These are phyloP conservation scores for Limulus polyphemus DNA, from an alignment of 2,888 invertebrate genomes.

Conservation along the genomic window DNA sequence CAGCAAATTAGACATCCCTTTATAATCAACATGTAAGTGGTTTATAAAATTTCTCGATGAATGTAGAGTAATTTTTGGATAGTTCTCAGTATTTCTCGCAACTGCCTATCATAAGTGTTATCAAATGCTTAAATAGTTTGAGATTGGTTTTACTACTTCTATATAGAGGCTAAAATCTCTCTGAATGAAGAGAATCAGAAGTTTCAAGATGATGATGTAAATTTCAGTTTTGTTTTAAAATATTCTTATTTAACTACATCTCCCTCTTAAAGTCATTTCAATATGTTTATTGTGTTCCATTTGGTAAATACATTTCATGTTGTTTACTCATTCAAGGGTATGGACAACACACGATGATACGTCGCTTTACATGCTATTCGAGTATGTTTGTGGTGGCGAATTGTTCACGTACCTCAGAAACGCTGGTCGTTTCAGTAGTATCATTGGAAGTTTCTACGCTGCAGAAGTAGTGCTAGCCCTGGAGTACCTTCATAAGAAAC, in stretches of 20 bases:
- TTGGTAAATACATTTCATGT: conserved; percentile 17
- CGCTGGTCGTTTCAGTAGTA: conserved; percentile 64
- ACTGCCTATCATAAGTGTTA: no score
- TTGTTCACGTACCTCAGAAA: conserved; percentile 89
- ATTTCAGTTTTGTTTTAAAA: background rate
- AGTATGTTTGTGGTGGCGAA: conserved; percentile 93
- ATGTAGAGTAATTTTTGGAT: no score
- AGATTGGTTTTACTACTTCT: background rate
- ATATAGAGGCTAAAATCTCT: background rate
- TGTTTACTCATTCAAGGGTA: conserved; percentile 47
- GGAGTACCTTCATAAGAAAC: conserved; percentile 80
- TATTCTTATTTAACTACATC: background rate
- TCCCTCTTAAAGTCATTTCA: background rate
- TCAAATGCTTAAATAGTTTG: no score
- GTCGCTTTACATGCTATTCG: conserved; percentile 91
- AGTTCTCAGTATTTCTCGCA: no score
- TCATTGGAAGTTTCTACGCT: conserved; percentile 80
- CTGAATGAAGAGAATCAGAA: background rate
- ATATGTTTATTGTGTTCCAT: conserved; percentile 21
- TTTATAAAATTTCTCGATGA: background rate
- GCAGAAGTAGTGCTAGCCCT: conserved; percentile 86
- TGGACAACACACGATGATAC: conserved; percentile 84
- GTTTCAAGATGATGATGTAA: background rate
- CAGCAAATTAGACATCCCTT: conserved; percentile 87
- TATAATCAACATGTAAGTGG: conserved; percentile 77